phyloP scores from a whole-genome alignment of 1,140 invertebrate species.

The Metaphire vulgaris region DNA sequence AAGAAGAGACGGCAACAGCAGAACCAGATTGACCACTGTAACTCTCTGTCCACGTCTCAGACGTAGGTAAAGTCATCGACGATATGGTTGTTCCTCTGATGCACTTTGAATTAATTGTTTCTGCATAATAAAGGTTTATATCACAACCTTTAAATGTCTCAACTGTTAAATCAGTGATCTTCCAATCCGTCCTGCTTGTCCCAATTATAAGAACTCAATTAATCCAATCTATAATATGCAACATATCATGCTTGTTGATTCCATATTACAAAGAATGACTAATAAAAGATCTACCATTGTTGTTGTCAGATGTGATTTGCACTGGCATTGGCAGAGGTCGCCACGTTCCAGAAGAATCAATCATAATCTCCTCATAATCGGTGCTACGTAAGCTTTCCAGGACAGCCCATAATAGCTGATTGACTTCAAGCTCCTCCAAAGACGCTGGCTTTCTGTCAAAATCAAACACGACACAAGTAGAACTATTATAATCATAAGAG shows the following conservation, averaged over 20 bases:
- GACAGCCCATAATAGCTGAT: conserved; percentile 89
- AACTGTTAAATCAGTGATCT: too few species aligned
- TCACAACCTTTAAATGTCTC: too few species aligned
- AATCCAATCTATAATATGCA: too few species aligned
- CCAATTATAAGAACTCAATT: too few species aligned
- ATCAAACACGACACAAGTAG: too few species aligned
- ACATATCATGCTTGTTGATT: too few species aligned
- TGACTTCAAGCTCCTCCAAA: conserved; percentile 79
- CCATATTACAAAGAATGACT: too few species aligned
- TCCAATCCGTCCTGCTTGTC: too few species aligned
- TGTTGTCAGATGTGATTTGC: background rate
- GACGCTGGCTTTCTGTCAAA: conserved; percentile 74
- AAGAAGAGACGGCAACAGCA: background rate
- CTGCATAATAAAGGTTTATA: background rate
- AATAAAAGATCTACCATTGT: background rate
- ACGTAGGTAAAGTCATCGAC: background rate
- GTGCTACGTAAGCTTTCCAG: conserved; percentile 58
- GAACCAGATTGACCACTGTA: background rate
- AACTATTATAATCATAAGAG: too few species aligned
- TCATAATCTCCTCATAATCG: conserved; percentile 69
- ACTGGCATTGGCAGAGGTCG: conserved; percentile 55
- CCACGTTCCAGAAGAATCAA: conserved; percentile 81
- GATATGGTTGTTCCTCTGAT: background rate
- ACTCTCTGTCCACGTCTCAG: background rate
- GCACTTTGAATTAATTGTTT: background rate